These are phyloP conservation scores for Drosophila busckii DNA, from an alignment of 1,140 invertebrate genomes.

Conservation along the genomic window DNA sequence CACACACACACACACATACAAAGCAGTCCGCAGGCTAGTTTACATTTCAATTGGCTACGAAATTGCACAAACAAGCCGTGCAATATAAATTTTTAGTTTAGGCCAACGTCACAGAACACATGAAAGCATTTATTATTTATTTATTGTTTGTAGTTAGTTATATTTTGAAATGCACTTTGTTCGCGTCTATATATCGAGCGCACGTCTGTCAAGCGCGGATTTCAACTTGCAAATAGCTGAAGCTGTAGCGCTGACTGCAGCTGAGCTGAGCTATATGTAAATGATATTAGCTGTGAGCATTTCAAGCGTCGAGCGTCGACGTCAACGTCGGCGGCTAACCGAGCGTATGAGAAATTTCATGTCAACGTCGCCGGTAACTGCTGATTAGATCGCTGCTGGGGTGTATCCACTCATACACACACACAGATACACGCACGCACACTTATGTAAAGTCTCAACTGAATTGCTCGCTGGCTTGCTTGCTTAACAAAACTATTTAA, in stretches of 20 bases:
- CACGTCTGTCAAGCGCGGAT: slow-evolving; percentile 52
- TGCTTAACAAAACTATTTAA: slow-evolving; percentile 68
- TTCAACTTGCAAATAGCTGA: slow-evolving; percentile 64
- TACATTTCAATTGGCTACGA: no score
- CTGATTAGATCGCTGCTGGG: slow-evolving; percentile 67
- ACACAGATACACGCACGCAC: no score
- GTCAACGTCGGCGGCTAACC: slow-evolving; percentile 36
- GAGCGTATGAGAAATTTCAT: slow-evolving; percentile 53
- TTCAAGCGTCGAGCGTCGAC: slow-evolving; percentile 44
- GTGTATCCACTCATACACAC: slow-evolving; percentile 29
- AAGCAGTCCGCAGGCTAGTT: no score
- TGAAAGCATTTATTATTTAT: no score
- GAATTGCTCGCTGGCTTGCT: slow-evolving; percentile 52
- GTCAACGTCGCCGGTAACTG: slow-evolving; percentile 40
- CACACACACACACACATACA: slow-evolving; percentile 22
- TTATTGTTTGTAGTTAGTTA: slow-evolving; percentile 1
- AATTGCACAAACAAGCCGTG: no score
- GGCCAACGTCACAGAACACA: slow-evolving; percentile 23
- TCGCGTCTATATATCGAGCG: slow-evolving; percentile 15
- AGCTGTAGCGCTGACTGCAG: slow-evolving; percentile 13
- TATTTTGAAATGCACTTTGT: slow-evolving; percentile 51
- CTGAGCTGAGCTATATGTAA: slow-evolving; percentile 37
- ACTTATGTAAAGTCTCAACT: slow-evolving; percentile 15
- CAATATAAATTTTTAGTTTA: slow-evolving; percentile 39
- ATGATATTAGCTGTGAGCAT: slow-evolving; percentile 45